phyloP scores from a whole-genome alignment of 2,888 invertebrate species.

The Drosophila fungiperda region DNA sequence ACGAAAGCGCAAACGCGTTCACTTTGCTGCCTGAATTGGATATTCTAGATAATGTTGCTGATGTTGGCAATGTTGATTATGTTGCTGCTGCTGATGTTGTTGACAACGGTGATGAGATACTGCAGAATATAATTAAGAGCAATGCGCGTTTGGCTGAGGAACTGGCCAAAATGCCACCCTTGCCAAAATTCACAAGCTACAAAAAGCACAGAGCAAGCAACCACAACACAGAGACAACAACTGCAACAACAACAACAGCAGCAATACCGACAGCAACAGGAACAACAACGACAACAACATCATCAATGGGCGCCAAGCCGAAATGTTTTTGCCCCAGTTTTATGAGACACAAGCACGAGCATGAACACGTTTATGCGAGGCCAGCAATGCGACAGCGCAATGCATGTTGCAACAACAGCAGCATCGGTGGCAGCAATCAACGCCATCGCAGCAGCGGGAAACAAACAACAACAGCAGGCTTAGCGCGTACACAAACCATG shows the following conservation, averaged over 20 bases:
- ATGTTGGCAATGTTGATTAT: conserved; percentile 27
- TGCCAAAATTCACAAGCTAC: conserved; percentile 67
- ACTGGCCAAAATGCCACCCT: conserved; percentile 81
- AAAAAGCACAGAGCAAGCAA: conserved; percentile 41
- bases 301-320: conserved; percentile 38
- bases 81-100: conserved; percentile 24
- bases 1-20: conserved; percentile 78
- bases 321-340: conserved; percentile 75
- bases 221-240: conserved; percentile 23
- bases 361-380: conserved; percentile 42
- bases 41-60: conserved; percentile 27
- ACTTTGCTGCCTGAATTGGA: conserved; percentile 72
- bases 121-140: conserved; percentile 79
- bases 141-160: conserved; percentile 76
- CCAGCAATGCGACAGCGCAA: conserved; percentile 42
- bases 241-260: conserved; percentile 19
- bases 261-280: conserved; percentile 25
- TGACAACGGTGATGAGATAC: conserved; percentile 70
- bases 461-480: conserved; percentile 40
- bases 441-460: conserved; percentile 28
- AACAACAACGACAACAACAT: conserved; percentile 35
- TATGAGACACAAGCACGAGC: conserved; percentile 66
- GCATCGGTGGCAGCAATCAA: conserved; percentile 20
- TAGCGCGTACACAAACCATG: conserved; percentile 71
- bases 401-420: conserved; percentile 42